Evolutionary conservation across 2,113 vertebrate genomes (phyloP), one percentile per base, ranked within the genome.

Genomic region (Scatophagus argus): DNA sequence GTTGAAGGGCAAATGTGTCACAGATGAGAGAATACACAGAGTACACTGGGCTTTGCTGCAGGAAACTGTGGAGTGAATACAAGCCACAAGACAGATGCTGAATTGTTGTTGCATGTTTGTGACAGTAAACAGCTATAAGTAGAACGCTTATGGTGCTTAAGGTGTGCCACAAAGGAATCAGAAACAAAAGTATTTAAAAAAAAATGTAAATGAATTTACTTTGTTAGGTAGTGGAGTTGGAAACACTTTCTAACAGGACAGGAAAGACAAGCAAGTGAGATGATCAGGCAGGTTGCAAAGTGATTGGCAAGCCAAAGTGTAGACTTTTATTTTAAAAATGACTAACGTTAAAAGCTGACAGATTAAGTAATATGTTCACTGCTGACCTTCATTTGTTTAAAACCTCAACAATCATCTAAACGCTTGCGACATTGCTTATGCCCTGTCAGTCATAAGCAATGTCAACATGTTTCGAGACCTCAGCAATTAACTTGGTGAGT

Each of bases 271-370:
- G 77, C 8, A 8, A 61, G 52, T 79, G 27, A 73, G 54, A 64
- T 55, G 23, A 52, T 63, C 11, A 39, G 66, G 47, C 56, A 74
- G 71, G 62, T 54, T 77, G 67, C 47, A 72, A 86, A 75, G 54
- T 56, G 59, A 63, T 71, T 65, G 13, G 29, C 62, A 70, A n/a
- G n/a, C n/a, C n/a, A n/a, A n/a, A n/a, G n/a, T n/a, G n/a, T n/a
- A n/a, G n/a, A n/a, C n/a, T 72, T 54, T 59, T 4, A 6, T 55
- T 69, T 76, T 52, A 73, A 34, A 38, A 82, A 52, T 77, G 41
- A 78, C 58, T 23, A 63, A 58, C 36, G 78, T 54, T 78, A 66
- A 70, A 16, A 8, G 38, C 39, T 2, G 31, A 46, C 47, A 49
- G 62, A 21, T 52, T 63, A 27, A 39, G 41, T 39, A 36, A 47